These are phyloP conservation scores for Tachysurus fulvidraco DNA, from an alignment of 2,113 vertebrate species.

Conservation along the genomic window DNA sequence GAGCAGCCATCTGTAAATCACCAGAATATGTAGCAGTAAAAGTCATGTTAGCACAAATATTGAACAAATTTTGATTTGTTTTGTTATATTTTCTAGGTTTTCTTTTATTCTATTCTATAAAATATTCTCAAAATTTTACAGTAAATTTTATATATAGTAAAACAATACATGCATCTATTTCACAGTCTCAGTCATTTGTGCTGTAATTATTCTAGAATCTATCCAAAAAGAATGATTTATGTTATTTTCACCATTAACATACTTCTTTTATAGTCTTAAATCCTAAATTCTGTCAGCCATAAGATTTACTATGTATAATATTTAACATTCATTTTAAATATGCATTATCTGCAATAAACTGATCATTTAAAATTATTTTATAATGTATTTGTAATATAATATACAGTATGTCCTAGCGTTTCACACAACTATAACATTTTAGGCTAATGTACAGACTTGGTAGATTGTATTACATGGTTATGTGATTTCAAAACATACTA, in stretches of 20 bases:
- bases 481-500: background rate
- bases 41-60: background rate
- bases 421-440: background rate
- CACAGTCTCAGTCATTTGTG: background rate
- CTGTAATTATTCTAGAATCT: background rate
- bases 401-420: background rate
- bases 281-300: background rate
- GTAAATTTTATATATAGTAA: background rate
- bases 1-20: conserved; percentile 83
- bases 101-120: background rate
- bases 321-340: background rate
- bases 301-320: background rate
- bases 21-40: background rate
- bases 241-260: background rate
- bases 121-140: background rate
- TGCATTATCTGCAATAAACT: background rate
- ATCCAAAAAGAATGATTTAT: background rate
- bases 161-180: background rate
- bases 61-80: background rate
- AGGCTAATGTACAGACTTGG: background rate
- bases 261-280: background rate
- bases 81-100: background rate
- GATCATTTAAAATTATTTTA: background rate
- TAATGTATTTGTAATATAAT: background rate
- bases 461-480: background rate